These are phyloP conservation scores for Hoplodrina blanda DNA, from an alignment of 2,888 invertebrate species.

Conservation along the genomic window DNA sequence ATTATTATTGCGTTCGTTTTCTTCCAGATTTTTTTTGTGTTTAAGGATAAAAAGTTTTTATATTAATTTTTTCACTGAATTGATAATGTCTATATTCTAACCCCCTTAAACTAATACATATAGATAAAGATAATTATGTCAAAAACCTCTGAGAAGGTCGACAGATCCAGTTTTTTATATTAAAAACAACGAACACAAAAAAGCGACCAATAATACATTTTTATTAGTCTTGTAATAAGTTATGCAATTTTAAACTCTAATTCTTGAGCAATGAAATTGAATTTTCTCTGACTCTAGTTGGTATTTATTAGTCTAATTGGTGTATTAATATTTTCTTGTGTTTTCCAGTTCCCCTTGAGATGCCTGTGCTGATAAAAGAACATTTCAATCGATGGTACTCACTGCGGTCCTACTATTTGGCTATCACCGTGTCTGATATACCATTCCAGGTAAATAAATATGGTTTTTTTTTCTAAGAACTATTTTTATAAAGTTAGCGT, in stretches of 20 bases:
- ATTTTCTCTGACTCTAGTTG: background rate
- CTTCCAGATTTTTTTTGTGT: no score
- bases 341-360: slow-evolving; percentile 96
- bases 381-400: slow-evolving; percentile 99
- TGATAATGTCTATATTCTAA: background rate
- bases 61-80: background rate
- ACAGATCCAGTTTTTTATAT: slow-evolving; percentile 1
- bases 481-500: no score
- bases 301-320: background rate
- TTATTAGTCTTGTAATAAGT: background rate
- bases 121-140: background rate
- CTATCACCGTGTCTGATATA: slow-evolving; percentile 98
- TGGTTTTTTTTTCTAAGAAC: background rate
- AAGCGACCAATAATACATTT: background rate
- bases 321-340: slow-evolving; percentile 3
- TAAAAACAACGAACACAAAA: background rate
- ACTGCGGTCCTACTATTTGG: slow-evolving; percentile 97
- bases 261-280: background rate
- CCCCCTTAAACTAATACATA: background rate
- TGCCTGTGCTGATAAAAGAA: slow-evolving; percentile 98
- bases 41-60: background rate
- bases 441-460: slow-evolving; percentile 97
- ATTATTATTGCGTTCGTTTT: no score
- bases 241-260: slow-evolving; percentile 6
- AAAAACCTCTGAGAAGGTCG: slow-evolving; percentile 12